A percentile compares a stretch with the other conserved stretches of the same genome.
Conservation (phyloP, 2,888 invertebrate genomes). For the Ophonus ardosiacus region DNA sequence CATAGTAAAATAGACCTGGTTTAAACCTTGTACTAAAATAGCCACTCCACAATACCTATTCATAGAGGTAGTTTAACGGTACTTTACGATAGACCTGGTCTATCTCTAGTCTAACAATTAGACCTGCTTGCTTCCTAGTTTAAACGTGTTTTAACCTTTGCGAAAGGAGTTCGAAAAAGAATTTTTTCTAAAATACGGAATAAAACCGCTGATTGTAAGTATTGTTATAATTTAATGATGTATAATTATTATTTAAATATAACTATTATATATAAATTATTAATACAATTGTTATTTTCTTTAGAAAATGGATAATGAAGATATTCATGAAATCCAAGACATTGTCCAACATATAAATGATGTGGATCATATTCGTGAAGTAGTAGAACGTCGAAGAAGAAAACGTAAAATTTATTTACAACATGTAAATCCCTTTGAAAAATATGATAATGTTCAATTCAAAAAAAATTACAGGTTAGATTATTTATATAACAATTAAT, state of each 20-base stretch:
- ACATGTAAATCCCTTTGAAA: conserved; percentile 2
- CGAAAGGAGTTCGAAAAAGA: neutral
- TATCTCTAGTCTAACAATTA: neutral
- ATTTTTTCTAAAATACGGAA: neutral
- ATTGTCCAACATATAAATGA: neutral
- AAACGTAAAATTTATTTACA: neutral
- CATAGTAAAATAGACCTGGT: neutral
- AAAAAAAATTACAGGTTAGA: conserved; percentile 2
- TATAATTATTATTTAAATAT: neutral
- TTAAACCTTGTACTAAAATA: neutral
- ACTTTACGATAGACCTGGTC: neutral
- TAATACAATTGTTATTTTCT: neutral
- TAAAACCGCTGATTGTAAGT: too few species aligned
- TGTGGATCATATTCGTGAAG: neutral
- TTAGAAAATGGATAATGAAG: neutral
- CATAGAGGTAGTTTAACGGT: neutral
- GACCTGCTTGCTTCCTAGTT: neutral
- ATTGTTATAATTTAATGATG: neutral
- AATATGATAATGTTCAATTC: neutral
- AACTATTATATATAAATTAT: neutral
- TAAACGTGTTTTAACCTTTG: neutral
- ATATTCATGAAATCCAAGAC: neutral
- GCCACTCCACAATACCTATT: neutral
- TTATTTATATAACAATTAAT: neutral
- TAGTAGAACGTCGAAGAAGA: neutral